phyloP scores from a whole-genome alignment of 2,888 invertebrate species.

The Hypsopygia costalis region DNA sequence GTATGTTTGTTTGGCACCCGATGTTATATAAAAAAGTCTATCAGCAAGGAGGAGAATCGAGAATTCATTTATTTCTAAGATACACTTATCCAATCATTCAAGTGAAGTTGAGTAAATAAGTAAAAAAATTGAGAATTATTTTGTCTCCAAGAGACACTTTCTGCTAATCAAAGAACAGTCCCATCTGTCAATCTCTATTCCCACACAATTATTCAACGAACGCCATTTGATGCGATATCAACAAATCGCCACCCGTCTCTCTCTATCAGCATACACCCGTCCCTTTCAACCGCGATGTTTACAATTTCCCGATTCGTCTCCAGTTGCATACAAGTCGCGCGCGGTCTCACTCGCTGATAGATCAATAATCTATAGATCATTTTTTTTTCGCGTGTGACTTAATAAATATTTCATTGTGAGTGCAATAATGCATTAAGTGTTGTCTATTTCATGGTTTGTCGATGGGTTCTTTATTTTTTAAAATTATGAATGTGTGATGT shows the following conservation, averaged over 20 bases:
- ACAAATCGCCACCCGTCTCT: constrained; percentile 40
- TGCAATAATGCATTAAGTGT: constrained; percentile 32
- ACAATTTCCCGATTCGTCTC: constrained; percentile 46
- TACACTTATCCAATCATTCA: no score
- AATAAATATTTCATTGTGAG: constrained; percentile 35
- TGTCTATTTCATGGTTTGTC: constrained; percentile 27
- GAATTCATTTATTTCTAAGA: no score
- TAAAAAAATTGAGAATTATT: no score
- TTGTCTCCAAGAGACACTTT: no score
- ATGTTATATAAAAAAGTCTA: no score
- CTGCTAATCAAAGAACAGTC: background rate
- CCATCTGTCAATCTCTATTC: background rate
- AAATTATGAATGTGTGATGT: constrained; percentile 1
- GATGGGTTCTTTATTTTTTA: constrained; percentile 30
- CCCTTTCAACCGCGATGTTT: constrained; percentile 48
- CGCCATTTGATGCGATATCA: constrained; percentile 23
- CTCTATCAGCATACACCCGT: constrained; percentile 32
- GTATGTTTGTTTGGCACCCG: no score
- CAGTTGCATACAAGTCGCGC: constrained; percentile 44
- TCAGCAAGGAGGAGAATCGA: no score
- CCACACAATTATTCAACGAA: background rate
- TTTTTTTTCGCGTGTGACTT: constrained; percentile 25
- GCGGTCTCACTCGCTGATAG: constrained; percentile 41
- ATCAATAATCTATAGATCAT: constrained; percentile 27
- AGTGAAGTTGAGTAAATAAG: no score